Percentiles rank a stretch among this genome's conserved stretches.
Conservation (phyloP, 2,113 vertebrate species). For the Pogona vitticeps region DNA sequence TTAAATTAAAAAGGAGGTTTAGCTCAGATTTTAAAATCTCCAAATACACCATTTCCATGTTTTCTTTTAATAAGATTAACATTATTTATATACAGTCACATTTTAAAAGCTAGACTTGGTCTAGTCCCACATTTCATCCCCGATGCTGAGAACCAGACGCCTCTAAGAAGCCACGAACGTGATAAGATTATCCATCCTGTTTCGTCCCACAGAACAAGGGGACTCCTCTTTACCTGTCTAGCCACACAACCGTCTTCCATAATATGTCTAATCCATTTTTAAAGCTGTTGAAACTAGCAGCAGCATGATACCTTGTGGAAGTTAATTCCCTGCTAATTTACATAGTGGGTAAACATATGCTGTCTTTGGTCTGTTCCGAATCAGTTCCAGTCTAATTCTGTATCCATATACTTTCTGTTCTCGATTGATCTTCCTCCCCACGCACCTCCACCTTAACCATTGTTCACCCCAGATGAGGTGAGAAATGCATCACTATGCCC, state of each 20-base stretch:
- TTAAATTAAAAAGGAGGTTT: not conserved
- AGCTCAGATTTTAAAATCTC: not conserved
- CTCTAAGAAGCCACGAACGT: not conserved
- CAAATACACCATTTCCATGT: not conserved
- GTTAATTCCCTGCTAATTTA: not conserved
- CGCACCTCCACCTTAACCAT: not conserved
- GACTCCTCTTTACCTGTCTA: not conserved
- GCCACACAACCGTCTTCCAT: not conserved
- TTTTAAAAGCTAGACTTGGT: not conserved
- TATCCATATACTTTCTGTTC: not conserved
- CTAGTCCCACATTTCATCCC: not conserved
- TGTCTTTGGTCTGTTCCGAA: not conserved
- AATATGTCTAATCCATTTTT: not conserved
- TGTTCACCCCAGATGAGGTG: not conserved
- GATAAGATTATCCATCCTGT: not conserved
- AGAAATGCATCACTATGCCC: not conserved
- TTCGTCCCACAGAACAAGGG: not conserved
- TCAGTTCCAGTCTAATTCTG: not conserved
- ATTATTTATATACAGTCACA: not conserved
- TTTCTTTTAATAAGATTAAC: not conserved
- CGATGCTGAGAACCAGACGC: not conserved
- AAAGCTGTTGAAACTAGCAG: not conserved
- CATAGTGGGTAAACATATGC: not conserved
- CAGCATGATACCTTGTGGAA: not conserved
- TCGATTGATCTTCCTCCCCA: not conserved